Base-by-base conservation (phyloP, 1,140 invertebrate species). In the Pseudoatta argentina region DNA sequence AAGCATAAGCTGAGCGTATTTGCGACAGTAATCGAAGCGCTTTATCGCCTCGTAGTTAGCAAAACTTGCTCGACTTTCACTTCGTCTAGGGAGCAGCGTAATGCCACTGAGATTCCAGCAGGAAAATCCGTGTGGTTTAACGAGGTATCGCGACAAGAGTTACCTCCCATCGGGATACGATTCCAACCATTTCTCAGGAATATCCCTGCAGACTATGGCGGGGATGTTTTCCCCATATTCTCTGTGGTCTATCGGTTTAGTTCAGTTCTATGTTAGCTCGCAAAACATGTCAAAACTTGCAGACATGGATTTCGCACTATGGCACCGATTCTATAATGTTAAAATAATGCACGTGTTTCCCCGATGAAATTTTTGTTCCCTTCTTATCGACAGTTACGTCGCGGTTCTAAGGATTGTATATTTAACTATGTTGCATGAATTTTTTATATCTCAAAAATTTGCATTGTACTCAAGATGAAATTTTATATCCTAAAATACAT, bases 131-230 rank as follows among this genome's bases (percentile, higher is more conserved):
- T 53, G 61, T 27, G 63, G 88, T 76, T 90, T 89, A 89, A 90
- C 89, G 88, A 87, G 81, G 64, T 64, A 63, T 64, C 88, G 67
- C 89, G 88, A 90, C 86, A 89, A 93, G 87, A 89, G 90, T 88
- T 89, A 73, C 34, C 73, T 90, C 87, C 77, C 87, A 27, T 18
- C 51, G 86, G 86, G 76, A 83, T 88, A 76, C 27, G 83, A 88
- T 77, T 85, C 79, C 34, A 57, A 75, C 86, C 86, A 88, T 89
- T 91, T 91, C 90, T 92, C 77, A 88, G 90, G 71, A 89, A 90
- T 91, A 89, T 91, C 88, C 86, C 87, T 18, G 18, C 18, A 86
- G 83, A 89, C 71, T 87, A 27, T 48, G 16, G 48, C 57, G 55
- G 21, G 55, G 34, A 57, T 87, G 86, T 85, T 87, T 85, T 73